Evolutionary conservation across 2,797 vertebrate species (phyloP), one percentile per base, ranked within the genome.

Genomic region (Cuculus canorus): DNA sequence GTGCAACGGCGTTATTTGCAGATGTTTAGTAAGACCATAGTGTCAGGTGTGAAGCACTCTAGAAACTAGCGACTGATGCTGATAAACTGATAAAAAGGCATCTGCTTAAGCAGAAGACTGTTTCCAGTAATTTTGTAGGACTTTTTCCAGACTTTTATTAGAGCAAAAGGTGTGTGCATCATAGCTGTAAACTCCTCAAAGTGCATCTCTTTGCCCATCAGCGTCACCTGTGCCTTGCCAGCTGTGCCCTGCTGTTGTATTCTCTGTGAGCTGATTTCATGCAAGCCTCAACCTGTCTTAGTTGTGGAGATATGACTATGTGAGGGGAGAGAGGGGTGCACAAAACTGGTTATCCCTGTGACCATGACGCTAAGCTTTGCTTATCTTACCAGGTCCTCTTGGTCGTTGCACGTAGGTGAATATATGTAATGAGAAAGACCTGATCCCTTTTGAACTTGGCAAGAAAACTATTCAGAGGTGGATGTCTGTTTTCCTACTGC

Each of bases 351-450:
- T 82, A 37, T 88, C 57, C 68, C 53, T 71, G 21, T 43, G 39
- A 53, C 69, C 1, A 0, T 61, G 54, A 21, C 28, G 14, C 68
- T 88, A 53, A 76, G 50, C 21, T 45, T 70, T 48, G 81, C 14
- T 28, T 70, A 0, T 88, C 32, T 77, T 77, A 64, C 12, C 30
- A 32, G 10, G 11, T 82, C 25, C 25, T 39, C 11, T 60, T 75
- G 24, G 27, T 82, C 57, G 11, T 17, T 90, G 18, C 25, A 7
- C 30, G 11, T 71, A 28, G 33, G 21, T 70, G 65, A 69, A 73
- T 50, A 28, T 0, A 1, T 0, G 0, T 14, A 50, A 35, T 48
- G 32, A 88, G 23, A 88, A 92, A 53, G 32, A 69, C 5, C 27
- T 54, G 18, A 37, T 86, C 47, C 30, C 41, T 69, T 57, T 56